Conservation (phyloP, 2,113 vertebrate species). For the Oncorhynchus masou region DNA sequence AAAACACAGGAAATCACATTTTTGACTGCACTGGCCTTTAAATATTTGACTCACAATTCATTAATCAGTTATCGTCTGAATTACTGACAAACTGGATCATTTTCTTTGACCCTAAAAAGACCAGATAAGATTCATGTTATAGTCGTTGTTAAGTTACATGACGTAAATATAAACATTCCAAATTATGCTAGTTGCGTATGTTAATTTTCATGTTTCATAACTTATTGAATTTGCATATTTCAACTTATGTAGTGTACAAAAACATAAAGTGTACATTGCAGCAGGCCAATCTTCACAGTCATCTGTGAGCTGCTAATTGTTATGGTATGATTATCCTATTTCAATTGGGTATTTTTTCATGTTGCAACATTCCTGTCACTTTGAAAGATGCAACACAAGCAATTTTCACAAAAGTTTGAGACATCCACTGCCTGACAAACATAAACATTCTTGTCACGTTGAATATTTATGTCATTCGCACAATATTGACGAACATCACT, state of each 20-base stretch:
- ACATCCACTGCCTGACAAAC: not conserved
- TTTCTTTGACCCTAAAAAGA: not conserved
- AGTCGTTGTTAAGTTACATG: not conserved
- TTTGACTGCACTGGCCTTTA: too few species aligned
- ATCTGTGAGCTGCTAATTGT: not conserved
- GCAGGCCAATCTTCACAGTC: not conserved
- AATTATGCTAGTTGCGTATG: too few species aligned
- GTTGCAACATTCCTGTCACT: not conserved
- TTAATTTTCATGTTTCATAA: too few species aligned
- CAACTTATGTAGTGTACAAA: too few species aligned
- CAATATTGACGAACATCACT: constrained; percentile 41
- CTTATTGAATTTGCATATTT: too few species aligned
- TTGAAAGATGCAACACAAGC: not conserved
- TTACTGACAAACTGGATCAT: not conserved
- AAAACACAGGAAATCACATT: too few species aligned
- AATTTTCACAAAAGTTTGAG: not conserved
- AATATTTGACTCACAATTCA: constrained; percentile 25
- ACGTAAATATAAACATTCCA: not conserved
- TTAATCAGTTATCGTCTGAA: constrained; percentile 36
- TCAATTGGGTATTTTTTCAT: not conserved
- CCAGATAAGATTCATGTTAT: not conserved
- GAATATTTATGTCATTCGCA: constrained; percentile 2
- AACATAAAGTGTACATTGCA: not conserved
- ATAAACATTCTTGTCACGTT: not conserved
- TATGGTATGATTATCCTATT: not conserved